phyloP scores from a whole-genome alignment of 1,140 invertebrate species.

The Bombus fervidus region DNA sequence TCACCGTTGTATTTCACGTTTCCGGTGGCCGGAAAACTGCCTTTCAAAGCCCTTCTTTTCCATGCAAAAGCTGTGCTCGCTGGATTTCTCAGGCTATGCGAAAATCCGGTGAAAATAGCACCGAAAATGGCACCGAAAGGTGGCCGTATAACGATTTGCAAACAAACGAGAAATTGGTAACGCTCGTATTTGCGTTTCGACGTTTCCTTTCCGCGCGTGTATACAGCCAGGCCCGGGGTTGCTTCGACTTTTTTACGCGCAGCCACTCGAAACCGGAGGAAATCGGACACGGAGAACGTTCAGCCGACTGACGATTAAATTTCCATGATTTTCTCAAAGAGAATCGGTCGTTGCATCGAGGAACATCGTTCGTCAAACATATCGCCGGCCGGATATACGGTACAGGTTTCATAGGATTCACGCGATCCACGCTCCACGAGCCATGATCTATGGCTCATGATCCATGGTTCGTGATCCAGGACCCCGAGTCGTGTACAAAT shows the following conservation, averaged over 20 bases:
- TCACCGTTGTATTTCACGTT: not conserved
- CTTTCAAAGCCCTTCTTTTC: too few species aligned
- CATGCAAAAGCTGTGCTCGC: too few species aligned
- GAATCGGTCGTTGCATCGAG: not conserved
- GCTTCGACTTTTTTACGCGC: not conserved
- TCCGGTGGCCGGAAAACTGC: too few species aligned
- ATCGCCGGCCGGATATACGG: not conserved
- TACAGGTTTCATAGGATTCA: not conserved
- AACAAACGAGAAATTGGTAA: slow-evolving; percentile 36
- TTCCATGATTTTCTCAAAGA: not conserved
- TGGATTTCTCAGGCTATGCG: not conserved
- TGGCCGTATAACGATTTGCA: slow-evolving; percentile 48
- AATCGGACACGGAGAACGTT: not conserved
- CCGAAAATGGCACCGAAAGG: not conserved
- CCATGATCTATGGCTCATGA: too few species aligned
- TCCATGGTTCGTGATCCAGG: too few species aligned
- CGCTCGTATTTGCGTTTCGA: slow-evolving; percentile 7
- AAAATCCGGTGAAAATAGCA: not conserved
- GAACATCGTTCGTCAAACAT: not conserved
- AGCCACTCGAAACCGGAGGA: not conserved
- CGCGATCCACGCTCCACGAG: not conserved
- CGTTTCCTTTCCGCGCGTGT: not conserved
- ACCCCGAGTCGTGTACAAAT: not conserved
- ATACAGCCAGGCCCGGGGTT: not conserved
- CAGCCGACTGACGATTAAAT: not conserved